Base-by-base conservation (phyloP, 1,140 invertebrate genomes). In the Ostrea edulis region DNA sequence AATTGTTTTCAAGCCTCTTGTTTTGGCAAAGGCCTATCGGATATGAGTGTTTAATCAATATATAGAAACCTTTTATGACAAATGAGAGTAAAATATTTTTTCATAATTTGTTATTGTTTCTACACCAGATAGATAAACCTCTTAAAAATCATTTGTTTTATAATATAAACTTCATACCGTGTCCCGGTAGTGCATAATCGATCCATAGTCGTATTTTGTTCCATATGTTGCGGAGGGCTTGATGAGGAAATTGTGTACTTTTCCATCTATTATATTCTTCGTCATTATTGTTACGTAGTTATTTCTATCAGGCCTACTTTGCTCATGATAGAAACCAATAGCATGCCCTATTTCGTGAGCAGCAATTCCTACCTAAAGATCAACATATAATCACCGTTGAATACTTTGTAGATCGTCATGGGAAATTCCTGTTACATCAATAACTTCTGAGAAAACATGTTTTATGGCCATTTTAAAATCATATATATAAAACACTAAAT, bases 111-210 rank as follows among this genome's bases (percentile, higher is more conserved):
- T 44, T 44, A 5, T 44, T 44, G 35, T 44, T 44, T 44, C 2
- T 44, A 44, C 1, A 44, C 35, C 1, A 2, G n/a, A n/a, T n/a
- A n/a, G 5, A 44, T 44, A 1, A 44, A 44, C 35, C 5, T 44
- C 35, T 44, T 44, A 44, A 1, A 44, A 44, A 44, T 44, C n/a
- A n/a, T n/a, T n/a, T n/a, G n/a, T n/a, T 17, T 62, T n/a, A 62
- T 7, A 62, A 20, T 20, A 62, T 7, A 2, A 62, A 5, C n/a
- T 51, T 29, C 85, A 12, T 68, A 86, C 85, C 29, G 68, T 81
- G 4, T 58, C 25, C 8, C 87, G 87, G 88, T 95, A 95, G 90
- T 95, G 95, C 95, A 95, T 95, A 83, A 96, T 93, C 9, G 94
- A 95, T 9, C 91, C 90, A 87, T 94, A 95, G 90, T 95, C 95